A percentile compares a stretch with the other conserved stretches of the same genome.
phyloP scores from a whole-genome alignment of 2,113 vertebrate species.

The Gymnocephalus cernua region DNA sequence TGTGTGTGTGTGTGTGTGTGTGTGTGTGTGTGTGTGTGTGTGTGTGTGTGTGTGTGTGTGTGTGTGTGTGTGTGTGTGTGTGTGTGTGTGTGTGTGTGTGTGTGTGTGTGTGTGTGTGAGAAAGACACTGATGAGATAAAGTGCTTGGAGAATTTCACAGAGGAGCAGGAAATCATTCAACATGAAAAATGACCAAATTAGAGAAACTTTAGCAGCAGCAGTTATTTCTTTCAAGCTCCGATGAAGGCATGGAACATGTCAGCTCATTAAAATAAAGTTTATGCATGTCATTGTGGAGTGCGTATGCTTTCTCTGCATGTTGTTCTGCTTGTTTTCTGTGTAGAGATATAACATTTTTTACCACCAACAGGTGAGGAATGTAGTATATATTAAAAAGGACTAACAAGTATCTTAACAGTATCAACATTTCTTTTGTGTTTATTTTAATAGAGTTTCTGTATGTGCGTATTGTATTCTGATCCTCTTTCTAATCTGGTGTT shows the following conservation, averaged over 20 bases:
- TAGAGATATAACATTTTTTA: not conserved
- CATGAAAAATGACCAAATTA: no score
- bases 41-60: not conserved
- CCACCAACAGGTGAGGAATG: not conserved
- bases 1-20: not conserved
- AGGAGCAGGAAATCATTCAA: no score
- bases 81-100: not conserved
- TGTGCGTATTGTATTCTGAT: not conserved
- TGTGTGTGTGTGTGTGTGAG: not conserved
- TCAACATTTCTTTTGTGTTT: not conserved
- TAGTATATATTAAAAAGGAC: not conserved
- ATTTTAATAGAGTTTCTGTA: no score
- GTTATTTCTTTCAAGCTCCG: no score
- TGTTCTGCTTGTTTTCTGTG: not conserved
- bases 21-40: not conserved
- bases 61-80: not conserved
- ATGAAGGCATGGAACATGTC: no score
- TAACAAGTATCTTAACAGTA: not conserved
- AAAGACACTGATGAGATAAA: not conserved
- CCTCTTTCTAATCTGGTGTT: slow-evolving; percentile 10
- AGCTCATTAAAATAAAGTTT: not conserved
- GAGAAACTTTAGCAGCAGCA: no score
- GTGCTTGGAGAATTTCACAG: not conserved
- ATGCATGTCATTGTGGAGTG: not conserved
- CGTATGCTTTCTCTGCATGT: not conserved